Percentiles rank a stretch among this genome's conserved stretches.
phyloP scores from a whole-genome alignment of 1,140 invertebrate genomes.

The Saccostrea glomerata region DNA sequence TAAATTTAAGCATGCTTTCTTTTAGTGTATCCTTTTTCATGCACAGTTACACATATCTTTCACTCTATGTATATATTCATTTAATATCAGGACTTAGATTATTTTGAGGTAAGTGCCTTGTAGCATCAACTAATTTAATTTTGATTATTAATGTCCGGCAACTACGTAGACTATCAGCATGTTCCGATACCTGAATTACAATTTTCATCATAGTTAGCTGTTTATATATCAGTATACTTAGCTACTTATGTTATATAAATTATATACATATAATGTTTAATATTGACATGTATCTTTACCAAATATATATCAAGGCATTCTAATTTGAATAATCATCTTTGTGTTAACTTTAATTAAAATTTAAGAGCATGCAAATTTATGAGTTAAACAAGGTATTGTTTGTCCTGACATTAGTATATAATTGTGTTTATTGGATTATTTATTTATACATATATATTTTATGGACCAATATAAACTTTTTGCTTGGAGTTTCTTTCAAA shows the following conservation, averaged over 20 bases:
- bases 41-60: conserved; percentile 12
- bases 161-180: not conserved
- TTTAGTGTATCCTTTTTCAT: not conserved
- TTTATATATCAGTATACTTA: not conserved
- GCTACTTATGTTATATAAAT: not conserved
- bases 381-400: not conserved
- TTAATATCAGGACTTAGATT: conserved; percentile 40
- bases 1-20: conserved; percentile 10
- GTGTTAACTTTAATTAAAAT: not conserved
- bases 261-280: not conserved
- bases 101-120: conserved; percentile 34
- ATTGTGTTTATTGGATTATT: no score
- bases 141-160: not conserved
- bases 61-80: not conserved
- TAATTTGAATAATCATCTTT: not conserved
- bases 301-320: not conserved
- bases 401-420: no score
- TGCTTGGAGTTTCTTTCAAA: conserved; percentile 11
- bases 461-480: not conserved
- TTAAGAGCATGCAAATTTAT: not conserved
- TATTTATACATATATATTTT: not conserved
- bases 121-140: conserved; percentile 8
- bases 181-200: not conserved
- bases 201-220: not conserved
- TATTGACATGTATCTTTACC: not conserved